phyloP scores from a whole-genome alignment of 2,888 invertebrate genomes.

The Aphidoletes aphidimyza region DNA sequence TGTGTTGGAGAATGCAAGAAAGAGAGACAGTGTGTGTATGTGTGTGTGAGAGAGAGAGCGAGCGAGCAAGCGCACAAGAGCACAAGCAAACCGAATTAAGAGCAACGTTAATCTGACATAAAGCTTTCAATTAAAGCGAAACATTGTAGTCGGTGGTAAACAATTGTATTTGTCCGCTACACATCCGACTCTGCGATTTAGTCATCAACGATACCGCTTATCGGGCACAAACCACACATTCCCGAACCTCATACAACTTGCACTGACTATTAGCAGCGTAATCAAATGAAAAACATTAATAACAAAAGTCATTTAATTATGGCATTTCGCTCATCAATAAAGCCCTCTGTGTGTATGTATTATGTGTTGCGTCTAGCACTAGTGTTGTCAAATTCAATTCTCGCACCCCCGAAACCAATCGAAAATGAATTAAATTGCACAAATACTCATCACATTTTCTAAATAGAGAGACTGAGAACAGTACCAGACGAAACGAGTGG shows the following conservation, averaged over 20 bases:
- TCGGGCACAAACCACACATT: constrained; percentile 27
- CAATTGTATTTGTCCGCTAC: constrained; percentile 41
- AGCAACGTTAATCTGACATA: constrained; percentile 49
- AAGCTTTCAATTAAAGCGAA: constrained; percentile 51
- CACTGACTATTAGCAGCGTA: constrained; percentile 23
- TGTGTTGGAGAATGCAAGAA: neutral
- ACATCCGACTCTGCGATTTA: constrained; percentile 37
- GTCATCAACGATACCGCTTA: constrained; percentile 43
- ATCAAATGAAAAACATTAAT: constrained; percentile 46
- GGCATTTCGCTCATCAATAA: constrained; percentile 31
- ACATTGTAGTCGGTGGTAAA: constrained; percentile 50
- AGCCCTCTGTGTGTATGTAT: neutral
- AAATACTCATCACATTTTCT: neutral
- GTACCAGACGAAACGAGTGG: too few relatives aligned
- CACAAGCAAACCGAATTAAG: neutral
- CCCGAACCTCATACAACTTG: neutral
- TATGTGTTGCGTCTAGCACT: neutral
- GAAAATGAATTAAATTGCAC: constrained; percentile 13
- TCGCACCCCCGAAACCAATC: neutral
- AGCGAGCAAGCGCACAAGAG: neutral
- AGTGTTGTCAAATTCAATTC: neutral
- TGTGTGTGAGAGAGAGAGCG: neutral
- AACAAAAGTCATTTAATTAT: constrained; percentile 43
- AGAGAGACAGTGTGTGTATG: neutral
- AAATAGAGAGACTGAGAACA: too few relatives aligned